Conservation (phyloP, 2,113 vertebrate genomes). For the Marcusenius ussheri region DNA sequence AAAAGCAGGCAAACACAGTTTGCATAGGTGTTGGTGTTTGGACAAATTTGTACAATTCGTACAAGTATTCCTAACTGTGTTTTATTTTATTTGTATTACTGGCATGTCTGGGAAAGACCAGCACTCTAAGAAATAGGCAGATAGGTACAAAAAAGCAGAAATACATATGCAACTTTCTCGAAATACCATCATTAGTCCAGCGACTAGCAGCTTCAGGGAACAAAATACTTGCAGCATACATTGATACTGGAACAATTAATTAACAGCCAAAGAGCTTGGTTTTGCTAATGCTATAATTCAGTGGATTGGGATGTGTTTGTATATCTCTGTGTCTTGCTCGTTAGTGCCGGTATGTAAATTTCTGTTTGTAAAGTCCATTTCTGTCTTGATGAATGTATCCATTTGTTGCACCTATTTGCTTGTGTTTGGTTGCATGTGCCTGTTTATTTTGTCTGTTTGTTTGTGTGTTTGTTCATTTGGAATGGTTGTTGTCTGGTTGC, state of each 20-base stretch:
- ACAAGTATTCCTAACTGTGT: neutral
- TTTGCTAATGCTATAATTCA: neutral
- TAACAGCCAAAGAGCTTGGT: neutral
- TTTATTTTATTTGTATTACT: neutral
- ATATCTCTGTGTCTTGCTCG: neutral
- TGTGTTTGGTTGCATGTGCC: neutral
- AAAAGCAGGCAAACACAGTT: neutral
- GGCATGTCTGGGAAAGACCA: neutral
- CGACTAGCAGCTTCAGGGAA: neutral
- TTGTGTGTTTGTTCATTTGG: neutral
- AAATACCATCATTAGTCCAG: neutral
- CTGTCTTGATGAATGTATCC: neutral
- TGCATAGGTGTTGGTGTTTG: neutral
- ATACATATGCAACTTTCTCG: neutral
- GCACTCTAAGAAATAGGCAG: neutral
- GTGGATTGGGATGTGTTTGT: neutral
- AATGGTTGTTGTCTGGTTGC: neutral
- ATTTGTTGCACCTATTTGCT: neutral
- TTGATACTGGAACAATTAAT: neutral
- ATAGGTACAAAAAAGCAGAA: neutral
- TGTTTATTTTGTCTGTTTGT: neutral
- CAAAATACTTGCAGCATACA: neutral
- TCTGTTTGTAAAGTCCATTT: neutral
- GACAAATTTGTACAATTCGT: too few relatives aligned
- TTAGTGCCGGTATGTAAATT: neutral